Evolutionary conservation across 2,113 vertebrate genomes (phyloP), one percentile per base, ranked within the genome.

Genomic region (Catharus fuscescens): DNA sequence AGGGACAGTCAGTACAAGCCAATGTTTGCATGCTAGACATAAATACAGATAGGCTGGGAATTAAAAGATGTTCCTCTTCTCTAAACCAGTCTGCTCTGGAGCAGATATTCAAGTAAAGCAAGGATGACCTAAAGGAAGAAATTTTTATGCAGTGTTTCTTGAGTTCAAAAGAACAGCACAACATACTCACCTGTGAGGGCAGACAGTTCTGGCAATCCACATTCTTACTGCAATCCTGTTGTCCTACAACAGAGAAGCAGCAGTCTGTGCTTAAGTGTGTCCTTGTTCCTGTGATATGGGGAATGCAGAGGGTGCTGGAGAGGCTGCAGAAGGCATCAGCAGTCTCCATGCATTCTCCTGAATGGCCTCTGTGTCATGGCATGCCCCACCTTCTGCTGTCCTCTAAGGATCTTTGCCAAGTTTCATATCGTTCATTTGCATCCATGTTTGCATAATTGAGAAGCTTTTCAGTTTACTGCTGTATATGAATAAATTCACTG

Each of bases 11-110:
- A n/a, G 50, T 38, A 57, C n/a, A 83, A 69, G 38, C 47, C n/a
- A 82, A 19, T 0, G 0, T 73, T 86, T 73, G 28, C 18, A 42
- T 4, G 3, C 4, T 62, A 53, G 52, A 45, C 47, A 50, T 14
- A 76, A 92, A 86, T 26, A 80, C 28, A 73, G 10, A 29, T 83
- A 62, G 52, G 12, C 52, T 80, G 38, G 8, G 21, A 66, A 15
- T 59, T 42, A 54, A 61, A 84, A 60, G 4, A 17, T 44, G 29
- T 28, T 83, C 24, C 29, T 69, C 23, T 38, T 66, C 32, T 66
- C 56, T 59, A 47, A 80, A 59, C 8, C 44, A 50, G 50, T 36
- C 18, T 13, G 71, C 21, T 67, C 42, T 64, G 34, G 36, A 60
- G 15, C 34, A 81, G 24, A 40, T 70, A 29, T 54, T 78, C 29